Evolutionary conservation across 2,113 vertebrate species (phyloP).

Genomic region (Aldabrachelys gigantea): DNA sequence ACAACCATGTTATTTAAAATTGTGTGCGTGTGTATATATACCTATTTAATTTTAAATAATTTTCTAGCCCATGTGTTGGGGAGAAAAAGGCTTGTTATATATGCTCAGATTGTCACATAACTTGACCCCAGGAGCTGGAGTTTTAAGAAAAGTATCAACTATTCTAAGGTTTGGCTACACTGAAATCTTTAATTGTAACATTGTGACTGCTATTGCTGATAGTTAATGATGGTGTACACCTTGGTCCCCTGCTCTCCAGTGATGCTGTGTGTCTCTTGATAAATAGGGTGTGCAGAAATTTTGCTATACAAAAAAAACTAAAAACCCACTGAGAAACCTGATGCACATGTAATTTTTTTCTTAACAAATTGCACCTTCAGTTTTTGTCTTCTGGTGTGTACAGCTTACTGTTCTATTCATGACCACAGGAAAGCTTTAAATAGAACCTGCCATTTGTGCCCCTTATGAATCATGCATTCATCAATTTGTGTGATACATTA

Average conservation of each 20-base stretch:
- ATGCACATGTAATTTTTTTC: background rate
- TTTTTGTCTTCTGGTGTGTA: background rate
- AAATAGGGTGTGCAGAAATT: background rate
- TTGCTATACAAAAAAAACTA: background rate
- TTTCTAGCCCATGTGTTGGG: background rate
- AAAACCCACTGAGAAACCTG: background rate
- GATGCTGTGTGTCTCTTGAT: background rate
- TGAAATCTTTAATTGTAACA: background rate
- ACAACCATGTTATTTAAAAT: background rate
- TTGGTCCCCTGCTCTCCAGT: background rate
- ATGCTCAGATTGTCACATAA: background rate
- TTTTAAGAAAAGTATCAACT: background rate
- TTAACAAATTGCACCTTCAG: background rate
- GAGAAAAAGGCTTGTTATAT: background rate
- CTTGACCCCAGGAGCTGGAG: background rate
- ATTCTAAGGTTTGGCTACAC: background rate
- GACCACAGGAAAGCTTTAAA: conserved; percentile 34
- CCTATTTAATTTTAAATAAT: background rate
- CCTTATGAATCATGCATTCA: conserved; percentile 64
- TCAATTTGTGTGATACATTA: conserved; percentile 35
- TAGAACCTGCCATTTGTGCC: conserved; percentile 34
- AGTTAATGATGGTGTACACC: background rate
- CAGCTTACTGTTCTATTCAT: conserved; percentile 19
- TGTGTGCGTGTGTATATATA: background rate
- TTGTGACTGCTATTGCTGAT: background rate